Conservation (phyloP, 2,888 invertebrate genomes). For the Diabrotica balteata region DNA sequence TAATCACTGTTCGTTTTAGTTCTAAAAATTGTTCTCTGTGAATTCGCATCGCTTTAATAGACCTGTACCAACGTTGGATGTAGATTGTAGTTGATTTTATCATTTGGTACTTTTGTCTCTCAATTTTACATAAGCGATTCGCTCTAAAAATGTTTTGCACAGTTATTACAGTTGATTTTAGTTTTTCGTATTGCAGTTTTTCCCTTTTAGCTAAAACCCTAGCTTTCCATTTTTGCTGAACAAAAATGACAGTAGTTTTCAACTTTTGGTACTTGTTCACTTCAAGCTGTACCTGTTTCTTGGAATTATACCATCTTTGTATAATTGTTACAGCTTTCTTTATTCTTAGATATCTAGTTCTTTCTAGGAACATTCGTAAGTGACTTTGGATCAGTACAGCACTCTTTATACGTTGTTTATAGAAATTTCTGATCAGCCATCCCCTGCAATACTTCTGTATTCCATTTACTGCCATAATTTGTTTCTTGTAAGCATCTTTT, state of each 20-base stretch:
- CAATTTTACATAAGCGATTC: slow-evolving; percentile 21
- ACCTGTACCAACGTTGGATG: slow-evolving; percentile 49
- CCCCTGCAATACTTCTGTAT: slow-evolving; percentile 45
- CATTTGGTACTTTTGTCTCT: slow-evolving; percentile 23
- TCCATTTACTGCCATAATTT: slow-evolving; percentile 38
- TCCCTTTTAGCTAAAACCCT: slow-evolving; percentile 53
- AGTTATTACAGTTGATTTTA: slow-evolving; percentile 50
- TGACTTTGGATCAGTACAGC: slow-evolving; percentile 52
- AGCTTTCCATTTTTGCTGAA: slow-evolving; percentile 64
- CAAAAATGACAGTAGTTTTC: slow-evolving; percentile 46
- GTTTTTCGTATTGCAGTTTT: slow-evolving; percentile 49
- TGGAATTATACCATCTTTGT: slow-evolving; percentile 45
- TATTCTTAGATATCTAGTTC: slow-evolving; percentile 38
- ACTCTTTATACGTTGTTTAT: slow-evolving; percentile 36
- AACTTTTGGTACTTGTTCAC: slow-evolving; percentile 46
- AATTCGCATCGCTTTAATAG: slow-evolving; percentile 32
- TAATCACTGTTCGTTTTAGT: slow-evolving; percentile 35
- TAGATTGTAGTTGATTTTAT: slow-evolving; percentile 32
- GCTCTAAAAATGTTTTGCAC: slow-evolving; percentile 57
- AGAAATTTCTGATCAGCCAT: slow-evolving; percentile 43
- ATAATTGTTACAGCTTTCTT: slow-evolving; percentile 32
- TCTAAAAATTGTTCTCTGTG: slow-evolving; percentile 39
- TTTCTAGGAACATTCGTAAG: slow-evolving; percentile 56
- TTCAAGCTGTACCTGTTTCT: slow-evolving; percentile 35
- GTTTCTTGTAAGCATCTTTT: slow-evolving; percentile 40